Evolutionary conservation across 2,888 invertebrate genomes (phyloP).

Genomic region (Scrobipalpa costella): DNA sequence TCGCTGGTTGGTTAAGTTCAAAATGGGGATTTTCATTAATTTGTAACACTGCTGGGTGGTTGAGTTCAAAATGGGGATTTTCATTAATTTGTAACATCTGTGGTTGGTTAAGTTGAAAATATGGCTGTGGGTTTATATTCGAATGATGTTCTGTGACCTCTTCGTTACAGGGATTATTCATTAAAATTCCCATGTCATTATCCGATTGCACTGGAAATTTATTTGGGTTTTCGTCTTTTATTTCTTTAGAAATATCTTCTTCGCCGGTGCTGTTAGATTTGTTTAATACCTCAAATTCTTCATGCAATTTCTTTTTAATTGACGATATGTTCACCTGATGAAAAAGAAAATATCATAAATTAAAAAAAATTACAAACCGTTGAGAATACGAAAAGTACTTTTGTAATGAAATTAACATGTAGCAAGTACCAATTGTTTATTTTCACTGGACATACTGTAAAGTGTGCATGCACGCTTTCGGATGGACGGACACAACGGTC

Average conservation of each 20-base stretch:
- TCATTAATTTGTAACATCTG: background rate
- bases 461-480: too few relatives aligned
- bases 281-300: background rate
- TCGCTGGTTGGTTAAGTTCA: background rate
- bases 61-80: background rate
- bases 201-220: background rate
- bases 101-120: background rate
- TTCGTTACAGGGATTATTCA: background rate
- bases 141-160: background rate
- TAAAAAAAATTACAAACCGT: background rate
- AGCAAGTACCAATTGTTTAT: too few relatives aligned
- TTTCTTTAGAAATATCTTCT: background rate
- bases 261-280: background rate
- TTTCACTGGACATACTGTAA: too few relatives aligned
- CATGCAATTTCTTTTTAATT: background rate
- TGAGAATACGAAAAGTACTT: too few relatives aligned
- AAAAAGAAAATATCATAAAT: background rate
- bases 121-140: background rate
- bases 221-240: background rate
- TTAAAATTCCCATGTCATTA: background rate
- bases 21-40: background rate
- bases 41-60: background rate
- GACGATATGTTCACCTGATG: constrained; percentile 4
- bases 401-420: too few relatives aligned
- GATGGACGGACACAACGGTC: too few relatives aligned